These are phyloP conservation scores for Sinodicranocentrus sp. DNA, from an alignment of 2,888 invertebrate species.

Conservation along the genomic window DNA sequence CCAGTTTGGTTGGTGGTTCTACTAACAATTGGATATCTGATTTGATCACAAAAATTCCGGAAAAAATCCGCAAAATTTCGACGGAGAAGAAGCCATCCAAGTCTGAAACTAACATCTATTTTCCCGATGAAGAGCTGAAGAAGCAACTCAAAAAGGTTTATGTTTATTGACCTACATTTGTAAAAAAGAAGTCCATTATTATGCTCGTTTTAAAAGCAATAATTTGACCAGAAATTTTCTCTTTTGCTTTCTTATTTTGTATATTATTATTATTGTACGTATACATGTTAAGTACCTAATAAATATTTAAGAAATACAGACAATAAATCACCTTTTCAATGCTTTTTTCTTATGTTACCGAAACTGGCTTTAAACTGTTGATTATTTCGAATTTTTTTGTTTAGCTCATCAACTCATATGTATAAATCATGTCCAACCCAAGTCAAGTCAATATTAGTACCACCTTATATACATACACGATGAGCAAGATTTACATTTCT, in stretches of 20 bases:
- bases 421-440: no score
- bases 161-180: constrained; percentile 64
- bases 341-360: constrained; percentile 18
- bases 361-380: constrained; percentile 8
- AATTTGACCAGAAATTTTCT: constrained; percentile 11
- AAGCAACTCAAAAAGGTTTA: constrained; percentile 64
- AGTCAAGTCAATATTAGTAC: no score
- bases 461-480: no score
- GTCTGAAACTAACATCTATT: constrained; percentile 54
- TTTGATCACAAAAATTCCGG: constrained; percentile 59
- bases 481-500: no score
- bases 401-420: no score
- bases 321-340: background rate
- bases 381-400: no score
- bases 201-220: background rate
- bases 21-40: constrained; percentile 55
- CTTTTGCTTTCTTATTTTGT: constrained; percentile 13
- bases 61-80: constrained; percentile 66
- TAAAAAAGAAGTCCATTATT: background rate
- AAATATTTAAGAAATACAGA: no score
- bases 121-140: constrained; percentile 56
- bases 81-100: constrained; percentile 55
- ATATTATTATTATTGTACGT: constrained; percentile 4
- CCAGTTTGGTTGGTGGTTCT: background rate
- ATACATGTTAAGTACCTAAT: no score